Evolutionary conservation across 2,888 invertebrate genomes (phyloP).

Genomic region (Ashinkailepas kermadecensis): DNA sequence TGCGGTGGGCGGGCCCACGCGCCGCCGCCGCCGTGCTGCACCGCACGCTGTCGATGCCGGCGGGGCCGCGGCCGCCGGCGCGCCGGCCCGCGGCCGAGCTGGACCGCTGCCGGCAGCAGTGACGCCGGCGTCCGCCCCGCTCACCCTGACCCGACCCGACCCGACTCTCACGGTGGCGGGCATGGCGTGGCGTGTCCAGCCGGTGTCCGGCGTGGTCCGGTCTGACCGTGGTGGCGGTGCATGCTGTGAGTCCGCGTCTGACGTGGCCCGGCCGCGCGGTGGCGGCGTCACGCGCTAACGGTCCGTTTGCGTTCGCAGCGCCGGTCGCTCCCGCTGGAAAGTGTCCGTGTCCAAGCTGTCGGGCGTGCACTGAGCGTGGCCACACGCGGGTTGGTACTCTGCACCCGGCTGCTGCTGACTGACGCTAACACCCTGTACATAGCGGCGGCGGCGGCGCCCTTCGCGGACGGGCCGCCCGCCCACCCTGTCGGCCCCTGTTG

Average conservation of each 20-base stretch:
- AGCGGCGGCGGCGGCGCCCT: neutral
- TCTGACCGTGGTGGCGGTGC: no score
- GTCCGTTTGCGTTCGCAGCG: neutral
- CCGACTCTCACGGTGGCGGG: neutral
- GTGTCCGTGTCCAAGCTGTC: slow-evolving; percentile 13
- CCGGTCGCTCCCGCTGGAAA: slow-evolving; percentile 10
- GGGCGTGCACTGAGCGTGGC: neutral
- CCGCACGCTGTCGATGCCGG: neutral
- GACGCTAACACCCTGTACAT: neutral
- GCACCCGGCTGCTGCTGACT: neutral
- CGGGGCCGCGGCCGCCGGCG: neutral
- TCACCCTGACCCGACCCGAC: neutral
- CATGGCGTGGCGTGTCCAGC: no score
- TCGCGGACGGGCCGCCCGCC: neutral
- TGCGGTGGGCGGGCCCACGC: neutral
- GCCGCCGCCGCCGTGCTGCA: neutral
- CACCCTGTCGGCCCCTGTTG: no score
- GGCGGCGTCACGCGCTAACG: neutral
- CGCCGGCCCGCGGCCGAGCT: neutral
- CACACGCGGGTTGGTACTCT: neutral
- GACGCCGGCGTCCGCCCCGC: neutral
- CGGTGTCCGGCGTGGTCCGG: no score
- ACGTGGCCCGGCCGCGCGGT: neutral
- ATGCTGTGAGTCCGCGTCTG: no score
- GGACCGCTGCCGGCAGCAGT: slow-evolving; percentile 1